Evolutionary conservation across 2,888 invertebrate genomes (phyloP).

Genomic region (Gari tellinella): DNA sequence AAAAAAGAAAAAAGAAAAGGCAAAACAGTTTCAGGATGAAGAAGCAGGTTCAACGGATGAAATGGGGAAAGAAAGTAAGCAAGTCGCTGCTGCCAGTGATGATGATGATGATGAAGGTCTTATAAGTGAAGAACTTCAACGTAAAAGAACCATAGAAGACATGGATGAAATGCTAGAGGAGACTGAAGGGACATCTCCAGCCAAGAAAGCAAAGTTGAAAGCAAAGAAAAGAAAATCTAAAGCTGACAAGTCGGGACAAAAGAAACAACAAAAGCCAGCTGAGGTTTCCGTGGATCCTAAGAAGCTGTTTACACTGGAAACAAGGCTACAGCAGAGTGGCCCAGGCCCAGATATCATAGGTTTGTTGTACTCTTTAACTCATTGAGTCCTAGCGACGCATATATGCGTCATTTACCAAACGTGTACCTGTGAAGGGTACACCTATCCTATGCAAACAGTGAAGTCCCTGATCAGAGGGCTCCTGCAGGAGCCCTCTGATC

Average conservation of each 20-base stretch:
- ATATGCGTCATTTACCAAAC: too few species aligned
- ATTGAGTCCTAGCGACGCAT: too few species aligned
- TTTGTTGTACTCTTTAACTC: slow-evolving; percentile 3
- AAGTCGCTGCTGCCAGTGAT: too few species aligned
- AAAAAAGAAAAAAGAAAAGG: slow-evolving; percentile 13
- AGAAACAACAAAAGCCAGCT: slow-evolving; percentile 14
- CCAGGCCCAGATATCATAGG: slow-evolving; percentile 48
- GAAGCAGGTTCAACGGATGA: too few species aligned
- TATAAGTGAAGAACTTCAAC: slow-evolving; percentile 59
- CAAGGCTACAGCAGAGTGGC: slow-evolving; percentile 62
- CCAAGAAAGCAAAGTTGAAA: slow-evolving; percentile 24
- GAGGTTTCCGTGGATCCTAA: slow-evolving; percentile 70
- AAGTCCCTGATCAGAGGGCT: too few species aligned
- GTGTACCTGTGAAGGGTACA: too few species aligned
- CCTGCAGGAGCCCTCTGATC: too few species aligned
- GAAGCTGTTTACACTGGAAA: slow-evolving; percentile 64
- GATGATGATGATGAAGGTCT: slow-evolving; percentile 58
- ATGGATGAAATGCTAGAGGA: slow-evolving; percentile 57
- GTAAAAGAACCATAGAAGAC: slow-evolving; percentile 71
- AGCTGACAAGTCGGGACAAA: background rate
- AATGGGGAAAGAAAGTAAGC: too few species aligned
- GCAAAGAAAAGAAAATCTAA: slow-evolving; percentile 4
- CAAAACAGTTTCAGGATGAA: slow-evolving; percentile 22
- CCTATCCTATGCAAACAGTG: too few species aligned
- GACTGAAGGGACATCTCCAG: slow-evolving; percentile 20